phyloP scores from a whole-genome alignment of 2,888 invertebrate genomes.

The Caenorhabditis imperialis region DNA sequence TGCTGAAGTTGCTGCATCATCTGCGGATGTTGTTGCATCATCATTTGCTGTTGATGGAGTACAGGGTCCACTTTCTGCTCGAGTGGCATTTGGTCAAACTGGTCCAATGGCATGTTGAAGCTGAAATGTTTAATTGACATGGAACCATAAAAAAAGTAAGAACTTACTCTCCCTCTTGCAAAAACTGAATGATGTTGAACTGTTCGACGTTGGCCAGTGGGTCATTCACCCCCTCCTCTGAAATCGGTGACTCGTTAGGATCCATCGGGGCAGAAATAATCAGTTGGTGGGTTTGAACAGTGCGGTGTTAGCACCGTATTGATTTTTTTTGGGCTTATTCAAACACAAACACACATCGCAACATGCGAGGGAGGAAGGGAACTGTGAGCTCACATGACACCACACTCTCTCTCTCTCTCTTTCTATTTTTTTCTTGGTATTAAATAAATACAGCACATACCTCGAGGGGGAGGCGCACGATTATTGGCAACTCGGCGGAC shows the following conservation, averaged over 20 bases:
- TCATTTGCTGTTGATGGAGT: background rate
- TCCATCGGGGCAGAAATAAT: background rate
- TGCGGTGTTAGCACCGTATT: slow-evolving; percentile 40
- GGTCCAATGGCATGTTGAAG: slow-evolving; percentile 30
- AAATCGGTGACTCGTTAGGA: slow-evolving; percentile 15
- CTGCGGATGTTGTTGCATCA: slow-evolving; percentile 3
- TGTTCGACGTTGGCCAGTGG: slow-evolving; percentile 72
- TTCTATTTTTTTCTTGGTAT: slow-evolving; percentile 13
- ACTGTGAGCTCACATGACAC: slow-evolving; percentile 28
- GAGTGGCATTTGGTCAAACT: slow-evolving; percentile 23
- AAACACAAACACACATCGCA: slow-evolving; percentile 46
- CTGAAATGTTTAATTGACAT: too few species aligned
- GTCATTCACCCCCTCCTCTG: slow-evolving; percentile 64
- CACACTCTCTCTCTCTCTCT: slow-evolving; percentile 29
- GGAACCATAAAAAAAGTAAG: slow-evolving; percentile 5
- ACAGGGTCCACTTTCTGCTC: slow-evolving; percentile 7
- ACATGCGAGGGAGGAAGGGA: slow-evolving; percentile 36
- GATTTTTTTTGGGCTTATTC: slow-evolving; percentile 30
- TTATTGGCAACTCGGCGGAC: slow-evolving; percentile 28
- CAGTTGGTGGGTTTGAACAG: background rate
- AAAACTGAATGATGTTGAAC: slow-evolving; percentile 77
- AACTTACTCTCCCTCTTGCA: slow-evolving; percentile 72
- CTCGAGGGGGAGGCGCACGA: slow-evolving; percentile 20
- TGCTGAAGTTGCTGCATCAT: slow-evolving; percentile 11
- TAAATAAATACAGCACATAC: slow-evolving; percentile 20